Percentiles rank a stretch among this genome's conserved stretches.
phyloP scores from a whole-genome alignment of 35 echinoderm and acorn worm species.

The Ophiothrix spiculata region DNA sequence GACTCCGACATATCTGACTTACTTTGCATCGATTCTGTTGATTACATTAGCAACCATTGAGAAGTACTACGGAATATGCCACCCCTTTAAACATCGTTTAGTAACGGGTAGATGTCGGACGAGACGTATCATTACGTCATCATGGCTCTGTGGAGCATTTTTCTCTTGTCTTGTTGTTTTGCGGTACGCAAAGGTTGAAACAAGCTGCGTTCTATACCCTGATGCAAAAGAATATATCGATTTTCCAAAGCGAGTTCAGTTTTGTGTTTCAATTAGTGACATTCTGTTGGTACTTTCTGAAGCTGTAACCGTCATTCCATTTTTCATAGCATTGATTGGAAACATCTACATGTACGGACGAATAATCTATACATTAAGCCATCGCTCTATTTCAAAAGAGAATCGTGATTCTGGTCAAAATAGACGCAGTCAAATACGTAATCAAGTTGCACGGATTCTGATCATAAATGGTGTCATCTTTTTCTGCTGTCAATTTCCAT shows the following conservation, averaged over 20 bases:
- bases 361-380: neutral
- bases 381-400: neutral
- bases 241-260: neutral
- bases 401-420: neutral
- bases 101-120: neutral
- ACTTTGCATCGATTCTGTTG: neutral
- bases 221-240: neutral
- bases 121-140: neutral
- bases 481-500: slow-evolving; percentile 26
- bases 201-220: neutral
- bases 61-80: slow-evolving; percentile 10
- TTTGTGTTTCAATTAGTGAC: neutral
- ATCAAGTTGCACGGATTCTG: slow-evolving; percentile 7
- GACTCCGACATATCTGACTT: neutral
- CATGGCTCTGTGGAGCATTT: neutral
- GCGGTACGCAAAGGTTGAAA: neutral
- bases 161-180: neutral
- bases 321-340: neutral
- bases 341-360: slow-evolving; percentile 4
- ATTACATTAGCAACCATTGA: neutral
- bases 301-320: neutral
- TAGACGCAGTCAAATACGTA: neutral
- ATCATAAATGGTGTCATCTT: slow-evolving; percentile 15
- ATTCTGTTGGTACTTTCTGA: neutral
- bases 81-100: neutral